Evolutionary conservation across 1,140 invertebrate genomes (phyloP).

Genomic region (Contarinia nasturtii): DNA sequence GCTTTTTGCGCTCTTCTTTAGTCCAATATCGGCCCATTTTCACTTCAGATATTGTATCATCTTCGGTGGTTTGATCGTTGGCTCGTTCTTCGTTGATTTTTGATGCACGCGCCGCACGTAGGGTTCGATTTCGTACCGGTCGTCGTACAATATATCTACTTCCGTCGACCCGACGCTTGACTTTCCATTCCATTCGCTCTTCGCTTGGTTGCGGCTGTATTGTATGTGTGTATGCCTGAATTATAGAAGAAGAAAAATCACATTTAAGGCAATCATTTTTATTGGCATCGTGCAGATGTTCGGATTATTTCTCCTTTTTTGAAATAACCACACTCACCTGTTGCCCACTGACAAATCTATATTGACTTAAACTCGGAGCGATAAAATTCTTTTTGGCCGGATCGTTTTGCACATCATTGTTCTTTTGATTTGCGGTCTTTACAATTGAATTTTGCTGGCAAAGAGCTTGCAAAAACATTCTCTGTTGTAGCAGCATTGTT

Average conservation of each 20-base stretch:
- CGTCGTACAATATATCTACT: constrained; percentile 57
- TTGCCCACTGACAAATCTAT: constrained; percentile 37
- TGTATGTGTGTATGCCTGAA: constrained; percentile 7
- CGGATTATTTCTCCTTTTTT: neutral
- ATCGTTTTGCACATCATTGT: constrained; percentile 17
- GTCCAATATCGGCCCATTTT: constrained; percentile 67
- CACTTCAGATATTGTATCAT: constrained; percentile 62
- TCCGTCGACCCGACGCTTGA: constrained; percentile 58
- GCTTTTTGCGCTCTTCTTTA: constrained; percentile 57
- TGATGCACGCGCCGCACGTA: constrained; percentile 50
- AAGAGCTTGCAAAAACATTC: constrained; percentile 40
- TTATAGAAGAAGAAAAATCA: too few species aligned
- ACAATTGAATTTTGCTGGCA: constrained; percentile 10
- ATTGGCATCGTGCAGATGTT: neutral
- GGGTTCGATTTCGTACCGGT: constrained; percentile 43
- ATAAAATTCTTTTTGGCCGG: constrained; percentile 14
- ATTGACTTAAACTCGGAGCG: constrained; percentile 35
- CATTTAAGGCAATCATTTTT: too few species aligned
- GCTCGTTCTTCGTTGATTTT: constrained; percentile 43
- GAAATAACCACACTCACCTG: constrained; percentile 22
- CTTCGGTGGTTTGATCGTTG: constrained; percentile 57
- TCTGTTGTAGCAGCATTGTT: constrained; percentile 51
- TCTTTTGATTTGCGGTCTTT: constrained; percentile 1
- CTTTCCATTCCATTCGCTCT: constrained; percentile 55
- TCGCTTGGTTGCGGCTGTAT: constrained; percentile 9